phyloP scores from a whole-genome alignment of 2,888 invertebrate species.

The Chrysomela aeneicollis region DNA sequence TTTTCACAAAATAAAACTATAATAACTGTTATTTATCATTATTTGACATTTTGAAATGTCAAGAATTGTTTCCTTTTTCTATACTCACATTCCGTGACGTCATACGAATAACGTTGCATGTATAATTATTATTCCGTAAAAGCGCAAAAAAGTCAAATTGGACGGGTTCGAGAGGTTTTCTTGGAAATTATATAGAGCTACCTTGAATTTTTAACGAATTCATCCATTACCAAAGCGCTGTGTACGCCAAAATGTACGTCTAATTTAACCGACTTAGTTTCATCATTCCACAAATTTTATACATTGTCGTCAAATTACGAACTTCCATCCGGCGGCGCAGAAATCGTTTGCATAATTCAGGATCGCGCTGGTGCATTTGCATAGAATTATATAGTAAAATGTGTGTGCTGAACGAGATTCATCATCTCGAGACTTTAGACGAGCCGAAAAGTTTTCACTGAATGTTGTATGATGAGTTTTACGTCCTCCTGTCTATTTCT shows the following conservation, averaged over 20 bases:
- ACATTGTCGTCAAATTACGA: conserved; percentile 38
- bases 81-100: too few relatives aligned
- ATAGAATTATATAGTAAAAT: conserved; percentile 13
- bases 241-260: conserved; percentile 20
- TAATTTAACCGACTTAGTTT: conserved; percentile 36
- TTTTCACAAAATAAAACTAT: too few relatives aligned
- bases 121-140: too few relatives aligned
- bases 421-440: neutral
- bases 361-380: conserved; percentile 18
- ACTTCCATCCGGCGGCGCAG: conserved; percentile 23
- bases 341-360: conserved; percentile 37
- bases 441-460: conserved; percentile 1
- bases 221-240: too few relatives aligned
- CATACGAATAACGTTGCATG: too few relatives aligned
- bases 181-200: too few relatives aligned
- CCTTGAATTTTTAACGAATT: too few relatives aligned
- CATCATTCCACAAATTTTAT: conserved; percentile 32
- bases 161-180: too few relatives aligned
- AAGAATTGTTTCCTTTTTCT: too few relatives aligned
- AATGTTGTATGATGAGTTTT: neutral
- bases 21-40: too few relatives aligned
- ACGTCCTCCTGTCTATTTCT: neutral
- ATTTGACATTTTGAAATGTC: too few relatives aligned
- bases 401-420: conserved; percentile 19
- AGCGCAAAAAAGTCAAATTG: too few relatives aligned